These are phyloP conservation scores for Drosophila aff. DNA, from an alignment of 1,140 invertebrate species.

Conservation along the genomic window DNA sequence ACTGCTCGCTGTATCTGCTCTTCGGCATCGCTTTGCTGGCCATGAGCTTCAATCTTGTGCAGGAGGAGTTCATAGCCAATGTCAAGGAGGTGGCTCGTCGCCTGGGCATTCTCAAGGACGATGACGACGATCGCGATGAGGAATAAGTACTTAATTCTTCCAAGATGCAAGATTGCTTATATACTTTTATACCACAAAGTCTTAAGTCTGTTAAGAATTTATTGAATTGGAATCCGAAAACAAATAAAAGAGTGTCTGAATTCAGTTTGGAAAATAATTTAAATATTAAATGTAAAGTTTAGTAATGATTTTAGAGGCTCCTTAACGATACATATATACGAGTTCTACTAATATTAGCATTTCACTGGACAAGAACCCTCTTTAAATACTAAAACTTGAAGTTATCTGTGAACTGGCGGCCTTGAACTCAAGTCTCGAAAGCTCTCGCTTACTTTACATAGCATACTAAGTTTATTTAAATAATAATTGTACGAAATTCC, in stretches of 20 bases:
- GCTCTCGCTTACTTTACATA: constrained; percentile 30
- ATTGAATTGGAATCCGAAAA: background rate
- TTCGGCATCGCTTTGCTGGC: constrained; percentile 98
- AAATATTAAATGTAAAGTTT: background rate
- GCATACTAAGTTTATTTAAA: constrained; percentile 54
- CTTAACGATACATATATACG: too few species aligned
- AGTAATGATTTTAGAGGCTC: constrained; percentile 3
- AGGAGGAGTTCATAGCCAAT: constrained; percentile 95
- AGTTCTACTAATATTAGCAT: constrained; percentile 3
- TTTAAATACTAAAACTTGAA: background rate
- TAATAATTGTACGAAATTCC: constrained; percentile 47
- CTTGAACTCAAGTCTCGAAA: constrained; percentile 3
- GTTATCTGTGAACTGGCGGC: background rate
- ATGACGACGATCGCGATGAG: constrained; percentile 86
- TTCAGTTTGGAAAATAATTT: background rate
- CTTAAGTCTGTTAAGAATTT: background rate
- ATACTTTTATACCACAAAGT: background rate
- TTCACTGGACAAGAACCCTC: background rate
- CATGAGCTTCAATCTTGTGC: constrained; percentile 99
- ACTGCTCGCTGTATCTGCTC: constrained; percentile 96
- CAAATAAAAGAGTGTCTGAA: background rate
- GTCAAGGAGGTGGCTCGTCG: constrained; percentile 93
- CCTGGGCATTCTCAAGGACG: constrained; percentile 94
- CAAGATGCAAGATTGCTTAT: background rate
- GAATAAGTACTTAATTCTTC: constrained; percentile 14